These are phyloP conservation scores for Paragorgia papillata DNA, from an alignment of 92 coral and sea anemone genomes.

Conservation along the genomic window DNA sequence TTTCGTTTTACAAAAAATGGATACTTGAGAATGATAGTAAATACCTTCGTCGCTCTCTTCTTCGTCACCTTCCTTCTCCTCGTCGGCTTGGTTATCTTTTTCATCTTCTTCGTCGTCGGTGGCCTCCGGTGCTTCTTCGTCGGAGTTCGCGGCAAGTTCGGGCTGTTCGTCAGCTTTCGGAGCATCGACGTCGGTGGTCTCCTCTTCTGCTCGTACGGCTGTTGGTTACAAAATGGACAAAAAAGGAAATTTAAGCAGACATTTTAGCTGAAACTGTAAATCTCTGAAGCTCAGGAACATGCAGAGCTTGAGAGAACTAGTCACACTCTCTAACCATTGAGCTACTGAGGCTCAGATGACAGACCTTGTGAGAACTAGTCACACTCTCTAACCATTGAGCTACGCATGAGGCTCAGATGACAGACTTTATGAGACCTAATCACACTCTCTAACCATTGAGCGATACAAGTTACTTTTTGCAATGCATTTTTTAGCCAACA, in stretches of 20 bases:
- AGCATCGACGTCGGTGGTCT: not conserved
- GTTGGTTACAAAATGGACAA: not conserved
- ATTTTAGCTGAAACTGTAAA: too few species aligned
- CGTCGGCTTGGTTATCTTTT: not conserved
- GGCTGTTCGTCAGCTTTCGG: not conserved
- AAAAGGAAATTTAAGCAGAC: not conserved
- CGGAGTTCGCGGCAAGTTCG: not conserved
- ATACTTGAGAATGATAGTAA: not conserved
- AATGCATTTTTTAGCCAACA: too few species aligned
- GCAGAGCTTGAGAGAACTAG: too few species aligned
- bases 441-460: too few species aligned
- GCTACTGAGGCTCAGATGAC: too few species aligned
- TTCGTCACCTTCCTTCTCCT: not conserved
- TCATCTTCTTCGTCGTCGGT: not conserved
- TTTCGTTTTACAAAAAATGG: not conserved
- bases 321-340: too few species aligned
- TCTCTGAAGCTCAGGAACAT: too few species aligned
- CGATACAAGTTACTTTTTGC: too few species aligned
- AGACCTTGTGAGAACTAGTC: too few species aligned
- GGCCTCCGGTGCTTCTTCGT: slow-evolving; percentile 10
- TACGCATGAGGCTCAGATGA: too few species aligned
- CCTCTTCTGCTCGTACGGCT: slow-evolving; percentile 17
- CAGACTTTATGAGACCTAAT: too few species aligned
- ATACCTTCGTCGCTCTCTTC: not conserved
- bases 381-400: too few species aligned